Base-by-base conservation (phyloP, 30 jellyfish, hydroid and myxozoan genomes). In the Nemopilema nomurai region DNA sequence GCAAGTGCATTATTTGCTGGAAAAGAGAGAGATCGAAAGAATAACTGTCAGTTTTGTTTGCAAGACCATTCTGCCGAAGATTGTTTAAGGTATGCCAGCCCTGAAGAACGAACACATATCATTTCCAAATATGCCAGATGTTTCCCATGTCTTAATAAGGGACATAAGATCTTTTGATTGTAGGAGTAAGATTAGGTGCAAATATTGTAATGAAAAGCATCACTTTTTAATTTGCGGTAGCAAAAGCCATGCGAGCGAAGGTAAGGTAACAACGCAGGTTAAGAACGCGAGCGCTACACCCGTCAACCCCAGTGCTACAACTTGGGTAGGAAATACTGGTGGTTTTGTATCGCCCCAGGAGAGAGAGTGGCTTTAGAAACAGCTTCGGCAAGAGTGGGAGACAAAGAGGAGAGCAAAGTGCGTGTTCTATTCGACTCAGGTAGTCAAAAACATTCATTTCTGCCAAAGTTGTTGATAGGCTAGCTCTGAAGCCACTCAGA, bases 401-500 rank as follows among this genome's bases (percentile, higher is more conserved):
- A 76, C 26, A 77, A 51, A 52, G 23, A 32, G 33, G 64, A 73
- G 69, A 49, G 32, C 28, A 77, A 0, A 77, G 41, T 77, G 77
- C 25, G 77, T 16, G 77, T 77, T 33, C 13, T 77, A 62, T 31
- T 25, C 33, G 83, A 73, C 19, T 20, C 94, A 31, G 94, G 94
- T 74, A 75, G 94, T 69, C 94, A 85, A 71, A 76, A 69, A 85
- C 88, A 66, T 85, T 66, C 79, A 69, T 76, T 20, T 22, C 88
- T 18, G 80, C 76, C 1, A 76, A 75, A 81, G 86, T 64, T 72
- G 92, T 75, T 31, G 51, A 75, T 63, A 85, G 53, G 83, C 26
- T 85, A 41, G 84, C 62, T 75, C 25, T 67, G 24, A 63, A 62
- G 88, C 87, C 96, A 80, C 29, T 79, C 19, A 79, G 96, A 73